Evolutionary conservation across 1,140 invertebrate genomes (phyloP), one percentile per base, ranked within the genome.

Genomic region (Macrostomum lignano): DNA sequence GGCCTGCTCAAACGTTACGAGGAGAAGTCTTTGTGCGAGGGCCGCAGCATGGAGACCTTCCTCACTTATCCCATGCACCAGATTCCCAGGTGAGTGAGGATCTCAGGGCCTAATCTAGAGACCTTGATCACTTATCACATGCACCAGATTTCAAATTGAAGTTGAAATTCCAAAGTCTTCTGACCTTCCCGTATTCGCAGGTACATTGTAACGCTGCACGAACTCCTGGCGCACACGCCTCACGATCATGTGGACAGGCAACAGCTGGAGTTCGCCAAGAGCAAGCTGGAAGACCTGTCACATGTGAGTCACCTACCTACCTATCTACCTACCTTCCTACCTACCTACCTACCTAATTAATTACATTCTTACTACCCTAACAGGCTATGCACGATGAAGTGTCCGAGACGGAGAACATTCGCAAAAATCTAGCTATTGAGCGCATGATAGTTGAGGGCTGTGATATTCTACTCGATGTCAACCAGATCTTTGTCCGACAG

Each of bases 31-130:
- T 65, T 70, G 1, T 77, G 76, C 46, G 73, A 78, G 44, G 73
- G 73, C 15, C 56, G 77, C 36, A 72, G 73, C 2, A 56, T 86
- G 34, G 78, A 84, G 53, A 78, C 69, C 3, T 84, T 84, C 55
- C 61, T 86, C 30, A 84, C 77, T 1, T 82, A 81, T 58, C 78
- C 78, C 7, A 86, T 86, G 78, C 74, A 81, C 62, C 78, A 82
- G 68, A 76, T 81, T 61, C 50, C 40, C 32, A 31, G 7, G 21
- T 35, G 10, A 24, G 21, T 36, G 11, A n/a, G n/a, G n/a, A n/a
- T n/a, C n/a, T n/a, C n/a, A n/a, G 73, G 73, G 15, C 56, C 76
- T 36, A 72, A 73, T 2, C 56, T 86, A 34, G 78, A 84, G 53
- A 78, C 69, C 3, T 84, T 84, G 55, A 61, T 86, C 30, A 84